Base-by-base conservation (phyloP, 2,113 vertebrate species). In the Xenopus tropicalis region DNA sequence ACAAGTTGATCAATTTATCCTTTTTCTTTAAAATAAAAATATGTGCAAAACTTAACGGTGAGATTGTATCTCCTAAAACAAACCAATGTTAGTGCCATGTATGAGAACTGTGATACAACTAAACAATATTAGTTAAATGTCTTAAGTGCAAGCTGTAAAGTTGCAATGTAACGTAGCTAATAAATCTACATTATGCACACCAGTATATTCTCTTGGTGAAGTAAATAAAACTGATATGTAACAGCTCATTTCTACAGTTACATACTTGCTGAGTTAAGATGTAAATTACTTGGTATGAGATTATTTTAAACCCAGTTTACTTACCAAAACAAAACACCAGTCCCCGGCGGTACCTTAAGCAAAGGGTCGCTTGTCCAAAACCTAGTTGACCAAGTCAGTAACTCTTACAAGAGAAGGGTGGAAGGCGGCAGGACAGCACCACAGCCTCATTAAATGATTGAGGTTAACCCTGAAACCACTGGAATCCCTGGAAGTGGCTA, bases 311-410 rank as follows among this genome's bases (percentile, higher is more conserved):
- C 90, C 92, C 93, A 91, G 89, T 86, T 91, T 95, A 96, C 94
- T 96, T 93, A 95, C 94, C 94, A 85, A 89, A 87, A 83, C 81
- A 90, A 79, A 57, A 82, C 84, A 85, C 83, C 78, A 86, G 83
- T 77, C 84, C 78, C 77, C 81, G 85, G 84, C 83, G 85, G 83
- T 86, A 88, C 93, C 93, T 94, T 93, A 96, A 89, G 90, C 90
- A 94, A 92, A 95, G 88, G 93, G 93, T 82, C 92, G 94, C 93
- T 93, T 93, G 91, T 96, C 94, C 94, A 94, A 93, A 83, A 87
- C 86, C 87, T 86, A 86, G 86, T 83, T 86, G 81, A 80, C 86
- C 88, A 86, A 86, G 85, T 85, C 69, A 52, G 61, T 68, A 57
- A 69, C 83, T 85, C 85, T 89, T 78, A 86, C 86, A 88, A 84